A percentile compares a stretch with the other conserved stretches of the same genome.
Evolutionary conservation across 2,888 invertebrate species (phyloP).

Genomic region (Rotaria magnacalcarata): DNA sequence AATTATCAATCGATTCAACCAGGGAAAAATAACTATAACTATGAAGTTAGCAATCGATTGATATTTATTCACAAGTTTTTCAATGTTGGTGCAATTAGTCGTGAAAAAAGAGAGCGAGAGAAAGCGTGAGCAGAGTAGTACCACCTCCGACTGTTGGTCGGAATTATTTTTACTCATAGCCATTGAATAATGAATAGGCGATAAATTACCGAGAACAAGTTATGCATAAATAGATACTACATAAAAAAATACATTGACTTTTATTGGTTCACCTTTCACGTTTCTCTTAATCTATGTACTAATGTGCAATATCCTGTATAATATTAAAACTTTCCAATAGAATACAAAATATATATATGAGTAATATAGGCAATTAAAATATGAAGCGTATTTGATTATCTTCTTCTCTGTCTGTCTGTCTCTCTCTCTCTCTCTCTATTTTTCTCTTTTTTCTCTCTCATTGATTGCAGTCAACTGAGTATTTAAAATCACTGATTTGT

Average conservation of each 20-base stretch:
- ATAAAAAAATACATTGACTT: background rate
- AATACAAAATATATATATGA: background rate
- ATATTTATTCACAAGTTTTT: background rate
- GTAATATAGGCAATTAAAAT: background rate
- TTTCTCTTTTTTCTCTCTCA: background rate
- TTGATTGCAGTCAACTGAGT: background rate
- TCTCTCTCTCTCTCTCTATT: background rate
- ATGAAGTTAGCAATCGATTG: background rate
- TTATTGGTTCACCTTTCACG: background rate
- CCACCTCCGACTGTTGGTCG: background rate
- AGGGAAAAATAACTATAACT: background rate
- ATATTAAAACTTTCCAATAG: background rate
- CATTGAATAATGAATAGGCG: background rate
- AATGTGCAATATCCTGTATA: background rate
- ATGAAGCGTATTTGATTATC: background rate
- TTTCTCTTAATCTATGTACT: background rate
- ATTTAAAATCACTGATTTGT: slow-evolving; percentile 16
- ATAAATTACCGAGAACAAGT: background rate
- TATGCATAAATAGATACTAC: background rate
- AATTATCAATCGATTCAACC: background rate
- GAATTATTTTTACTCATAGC: background rate
- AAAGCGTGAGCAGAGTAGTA: background rate
- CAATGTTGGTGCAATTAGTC: background rate
- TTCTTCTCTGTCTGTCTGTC: background rate
- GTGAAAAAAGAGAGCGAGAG: background rate